Evolutionary conservation across 2,113 vertebrate species (phyloP), one percentile per base, ranked within the genome.

Genomic region (Acanthisitta chloris): DNA sequence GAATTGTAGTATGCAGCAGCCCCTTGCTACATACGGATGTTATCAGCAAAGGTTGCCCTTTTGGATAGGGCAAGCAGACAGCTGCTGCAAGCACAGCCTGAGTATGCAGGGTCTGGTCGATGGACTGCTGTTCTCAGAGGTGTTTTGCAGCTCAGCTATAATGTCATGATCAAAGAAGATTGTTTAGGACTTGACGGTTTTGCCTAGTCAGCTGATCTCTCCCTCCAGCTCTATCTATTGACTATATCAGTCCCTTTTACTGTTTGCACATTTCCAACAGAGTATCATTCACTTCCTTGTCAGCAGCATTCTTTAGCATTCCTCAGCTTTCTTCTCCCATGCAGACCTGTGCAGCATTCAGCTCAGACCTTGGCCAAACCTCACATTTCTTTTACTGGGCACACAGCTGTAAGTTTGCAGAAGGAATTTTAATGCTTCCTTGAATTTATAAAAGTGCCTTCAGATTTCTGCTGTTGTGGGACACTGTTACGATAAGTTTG

Each of bases 111-210:
- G 17, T 51, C 36, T 82, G 45, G 24, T 83, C 11, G 2, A 38
- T 34, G 29, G 26, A 45, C 67, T 62, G 67, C 57, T 72, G 80
- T 76, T 66, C 78, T 93, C 66, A 29, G 52, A 71, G 38, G 34
- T 19, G 5, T 88, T 92, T 73, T 82, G 62, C 62, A 94, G 17
- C 45, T 61, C 3, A 80, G 9, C n/a, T 73, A 0, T 20, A 26
- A 20, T 0, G 0, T 43, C 12, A 3, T 29, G 21, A 24, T 52
- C 0, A 2, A 52, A n/a, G 46, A 59, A 65, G 17, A 3, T 36
- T 58, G 26, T 57, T 46, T 38, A 13, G 21, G 57, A 52, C 17
- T 34, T 9, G 7, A 21, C 21, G 11, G 62, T 65, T 86, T 69
- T 76, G 25, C 54, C n/a, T 43, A 15, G 45, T 72, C 66, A 73